Evolutionary conservation across 2,888 invertebrate species (phyloP), one percentile per base, ranked within the genome.

Genomic region (Xestia sexstrigata): DNA sequence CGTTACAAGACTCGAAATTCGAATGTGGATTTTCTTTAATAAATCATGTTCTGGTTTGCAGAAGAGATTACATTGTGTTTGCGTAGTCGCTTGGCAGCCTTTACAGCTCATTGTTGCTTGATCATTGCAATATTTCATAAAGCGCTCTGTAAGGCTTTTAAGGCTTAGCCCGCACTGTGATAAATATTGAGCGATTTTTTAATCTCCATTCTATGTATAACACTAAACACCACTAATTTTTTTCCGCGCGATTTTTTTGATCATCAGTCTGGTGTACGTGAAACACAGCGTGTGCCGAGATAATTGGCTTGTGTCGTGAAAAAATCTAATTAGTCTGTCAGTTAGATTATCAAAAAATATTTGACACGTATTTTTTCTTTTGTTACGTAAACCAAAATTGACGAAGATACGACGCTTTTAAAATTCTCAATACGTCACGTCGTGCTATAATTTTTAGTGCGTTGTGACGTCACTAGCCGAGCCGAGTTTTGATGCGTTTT

Each of bases 61-160:
- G 91, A 87, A 90, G 89, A 93, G 94, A 95, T 95, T 92, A 93
- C 94, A 94, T 95, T 95, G 94, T 94, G 89, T 93, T 92, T 90
- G 91, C 85, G 89, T 90, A 90, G 90, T 89, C 87, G 83, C 80
- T 88, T 88, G 80, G 86, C 81, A 86, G 89, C 82, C 82, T 93
- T 94, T 92, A 94, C 90, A 90, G 91, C 90, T 85, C 89, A 93
- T 94, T 94, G 93, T 94, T 91, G 90, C 79, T 84, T 87, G 86
- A 90, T 90, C 87, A 91, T 90, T 89, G 89, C 89, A 89, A 91
- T 91, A 89, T 89, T 87, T 87, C 88, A 89, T 89, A 89, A 87
- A 85, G 89, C 81, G 76, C 79, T 89, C 88, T 90, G 88, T 78
- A 87, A 70, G 60, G 77, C 20, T 62, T 35, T 35, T 35, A 62